Evolutionary conservation across 2,888 invertebrate genomes (phyloP), one percentile per base, ranked within the genome.

Genomic region (Lordiphosa andalusiaca): DNA sequence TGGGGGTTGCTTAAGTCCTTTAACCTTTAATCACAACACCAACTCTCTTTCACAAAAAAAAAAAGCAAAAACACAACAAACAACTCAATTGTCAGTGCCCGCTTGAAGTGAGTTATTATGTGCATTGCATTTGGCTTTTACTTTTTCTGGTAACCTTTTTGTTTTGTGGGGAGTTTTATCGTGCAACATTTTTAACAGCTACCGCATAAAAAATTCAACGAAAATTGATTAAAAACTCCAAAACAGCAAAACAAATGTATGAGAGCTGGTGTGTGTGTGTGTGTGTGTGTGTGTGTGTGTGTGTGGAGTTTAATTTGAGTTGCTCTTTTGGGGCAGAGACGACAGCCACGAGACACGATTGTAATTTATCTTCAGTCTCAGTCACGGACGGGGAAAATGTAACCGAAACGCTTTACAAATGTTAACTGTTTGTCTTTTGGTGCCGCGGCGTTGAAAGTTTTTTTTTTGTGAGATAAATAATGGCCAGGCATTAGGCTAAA

Each of bases 371-470:
- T 84, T 64, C 50, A 44, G 59, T 39, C 78, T 61, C 62, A 61
- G 61, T 50, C 61, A 61, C 57, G 46, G 44, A 53, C 40, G 54
- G 48, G 72, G 62, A 62, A 83, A 85, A 72, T 80, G 76, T 75
- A 71, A 57, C 63, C 25, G 44, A 44, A 77, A 82, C 61, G 67
- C 60, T 77, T 84, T 77, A 85, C 78, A 80, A 77, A 71, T 85
- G 80, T 85, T 85, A 85, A 85, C 81, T 84, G 85, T 78, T 80
- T 81, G 84, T 85, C 85, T 80, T 75, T 85, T 74, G 85, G 85
- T 80, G 85, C 85, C 85, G 67, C 55, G 55, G 68, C 68, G 80
- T 68, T 84, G 83, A 77, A 84, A 84, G 54, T 51, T 66, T 67
- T n/a, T 57, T 49, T 35, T 46, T 50, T 49, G 25, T 54, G 16